Evolutionary conservation across 2,888 invertebrate species (phyloP).

Genomic region (Noctua pronuba): DNA sequence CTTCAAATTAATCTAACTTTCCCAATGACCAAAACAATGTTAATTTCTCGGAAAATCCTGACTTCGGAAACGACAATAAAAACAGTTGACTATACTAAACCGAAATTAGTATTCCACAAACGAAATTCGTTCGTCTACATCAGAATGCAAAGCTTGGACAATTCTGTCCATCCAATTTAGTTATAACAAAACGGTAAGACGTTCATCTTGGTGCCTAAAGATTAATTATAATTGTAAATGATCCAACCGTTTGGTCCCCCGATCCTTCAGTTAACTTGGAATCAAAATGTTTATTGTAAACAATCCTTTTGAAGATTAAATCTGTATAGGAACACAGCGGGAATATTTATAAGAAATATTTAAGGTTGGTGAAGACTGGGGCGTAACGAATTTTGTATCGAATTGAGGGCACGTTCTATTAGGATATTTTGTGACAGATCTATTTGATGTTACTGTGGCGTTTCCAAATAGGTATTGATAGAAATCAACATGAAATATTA

Average conservation of each 20-base stretch:
- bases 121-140: conserved; percentile 75
- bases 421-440: background rate
- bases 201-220: conserved; percentile 83
- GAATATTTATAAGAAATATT: conserved; percentile 87
- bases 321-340: conserved; percentile 80
- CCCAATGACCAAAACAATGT: conserved; percentile 48
- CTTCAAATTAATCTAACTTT: conserved; percentile 49
- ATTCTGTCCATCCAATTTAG: conserved; percentile 81
- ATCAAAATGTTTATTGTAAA: conserved; percentile 89
- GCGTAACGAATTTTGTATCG: conserved; percentile 54
- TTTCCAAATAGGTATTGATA: background rate
- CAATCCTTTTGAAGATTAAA: conserved; percentile 89
- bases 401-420: conserved; percentile 3
- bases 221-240: conserved; percentile 90
- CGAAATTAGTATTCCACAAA: conserved; percentile 80
- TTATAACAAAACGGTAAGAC: conserved; percentile 78
- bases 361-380: conserved; percentile 59
- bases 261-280: conserved; percentile 86
- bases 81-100: conserved; percentile 73
- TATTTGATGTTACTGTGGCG: background rate
- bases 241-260: conserved; percentile 78
- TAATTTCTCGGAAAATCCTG: conserved; percentile 54
- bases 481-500: background rate
- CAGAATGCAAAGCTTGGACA: conserved; percentile 86
- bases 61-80: conserved; percentile 50